These are phyloP conservation scores for Hystrix cristata DNA, from an alignment of 2,113 vertebrate species.

Conservation along the genomic window DNA sequence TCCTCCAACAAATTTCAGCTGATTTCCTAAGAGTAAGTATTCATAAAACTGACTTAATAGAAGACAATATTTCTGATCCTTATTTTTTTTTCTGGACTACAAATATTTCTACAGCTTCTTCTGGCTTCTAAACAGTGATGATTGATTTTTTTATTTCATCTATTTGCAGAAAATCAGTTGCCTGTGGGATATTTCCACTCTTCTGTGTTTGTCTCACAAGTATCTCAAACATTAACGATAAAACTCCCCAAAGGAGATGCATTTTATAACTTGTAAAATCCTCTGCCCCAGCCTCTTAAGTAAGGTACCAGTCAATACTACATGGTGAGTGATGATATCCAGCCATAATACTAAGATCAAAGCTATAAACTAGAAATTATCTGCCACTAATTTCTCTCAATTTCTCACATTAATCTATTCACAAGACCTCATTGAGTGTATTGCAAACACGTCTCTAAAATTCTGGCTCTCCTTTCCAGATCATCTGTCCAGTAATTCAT, in stretches of 20 bases:
- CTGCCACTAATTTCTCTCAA: not conserved
- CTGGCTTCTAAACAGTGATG: not conserved
- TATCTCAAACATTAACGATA: not conserved
- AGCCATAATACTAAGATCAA: not conserved
- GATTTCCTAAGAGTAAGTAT: not conserved
- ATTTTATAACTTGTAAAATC: not conserved
- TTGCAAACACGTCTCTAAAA: not conserved
- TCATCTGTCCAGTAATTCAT: not conserved
- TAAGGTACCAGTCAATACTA: not conserved
- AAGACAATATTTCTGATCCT: not conserved
- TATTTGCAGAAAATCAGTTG: slow-evolving; percentile 35
- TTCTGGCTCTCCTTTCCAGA: not conserved
- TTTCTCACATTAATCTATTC: not conserved
- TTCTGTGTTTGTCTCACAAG: not conserved
- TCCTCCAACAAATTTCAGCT: not conserved
- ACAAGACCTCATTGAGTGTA: not conserved
- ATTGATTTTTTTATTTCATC: not conserved
- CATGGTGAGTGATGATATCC: not conserved
- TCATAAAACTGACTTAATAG: not conserved
- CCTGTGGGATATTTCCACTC: not conserved
- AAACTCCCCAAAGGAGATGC: not conserved
- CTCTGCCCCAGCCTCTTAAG: accelerated
- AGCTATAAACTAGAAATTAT: not conserved
- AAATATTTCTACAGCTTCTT: not conserved
- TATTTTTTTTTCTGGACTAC: not conserved